Conservation (phyloP, 1,140 invertebrate species). For the Oscheius sp. region DNA sequence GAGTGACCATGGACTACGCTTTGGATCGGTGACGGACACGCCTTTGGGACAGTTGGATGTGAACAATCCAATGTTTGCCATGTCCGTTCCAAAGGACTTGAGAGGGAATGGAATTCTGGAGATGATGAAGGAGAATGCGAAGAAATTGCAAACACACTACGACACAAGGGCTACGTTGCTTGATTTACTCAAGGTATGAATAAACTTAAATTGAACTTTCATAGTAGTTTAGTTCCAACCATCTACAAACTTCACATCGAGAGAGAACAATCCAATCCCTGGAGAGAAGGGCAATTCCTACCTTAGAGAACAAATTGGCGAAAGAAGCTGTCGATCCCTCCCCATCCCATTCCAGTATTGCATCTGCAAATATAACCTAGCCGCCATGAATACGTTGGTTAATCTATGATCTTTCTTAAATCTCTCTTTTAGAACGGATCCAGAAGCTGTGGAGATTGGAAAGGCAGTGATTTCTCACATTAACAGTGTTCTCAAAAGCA, state of each 20-base stretch:
- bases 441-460: background rate
- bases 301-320: background rate
- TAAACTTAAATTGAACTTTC: background rate
- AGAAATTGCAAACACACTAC: conserved; percentile 21
- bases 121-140: conserved; percentile 5
- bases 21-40: conserved; percentile 17
- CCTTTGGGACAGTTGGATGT: conserved; percentile 21
- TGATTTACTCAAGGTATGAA: conserved; percentile 21
- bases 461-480: background rate
- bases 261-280: background rate
- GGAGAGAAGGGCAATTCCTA: conserved; percentile 5
- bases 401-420: background rate
- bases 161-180: conserved; percentile 19
- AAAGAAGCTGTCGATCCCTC: background rate
- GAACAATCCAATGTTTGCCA: conserved; percentile 26
- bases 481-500: background rate
- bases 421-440: background rate
- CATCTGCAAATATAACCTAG: conserved; percentile 14
- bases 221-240: conserved; percentile 9
- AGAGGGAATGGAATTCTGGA: background rate
- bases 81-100: conserved; percentile 30
- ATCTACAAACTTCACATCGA: background rate
- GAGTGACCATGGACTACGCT: conserved; percentile 33
- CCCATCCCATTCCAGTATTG: conserved; percentile 19
- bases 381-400: background rate